Base-by-base conservation (phyloP, 1,140 invertebrate species). In the Bombus breviceps region DNA sequence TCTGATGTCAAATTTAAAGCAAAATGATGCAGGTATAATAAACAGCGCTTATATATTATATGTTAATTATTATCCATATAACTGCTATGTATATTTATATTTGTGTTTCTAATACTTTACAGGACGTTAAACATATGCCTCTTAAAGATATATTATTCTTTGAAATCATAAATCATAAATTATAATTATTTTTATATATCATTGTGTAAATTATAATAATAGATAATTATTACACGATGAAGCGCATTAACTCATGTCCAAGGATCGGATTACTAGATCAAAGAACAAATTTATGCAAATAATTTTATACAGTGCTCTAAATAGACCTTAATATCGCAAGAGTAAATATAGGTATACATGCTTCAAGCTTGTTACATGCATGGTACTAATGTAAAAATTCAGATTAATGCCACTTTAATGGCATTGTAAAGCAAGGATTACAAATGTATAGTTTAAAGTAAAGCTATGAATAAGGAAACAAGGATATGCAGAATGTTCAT, bases 121-220 rank as follows among this genome's bases (percentile, higher is more conserved):
- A 86, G 81, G n/a, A 47, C 47, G 3, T 53, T 43, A 57, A 83
- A 64, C 13, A 5, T 62, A 69, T 34, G 57, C 34, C 83, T 59
- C 37, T 37, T 41, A 62, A 86, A 25, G 12, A n/a, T 66, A 32
- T 34, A 71, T 6, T 34, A 12, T 76, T 71, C 47, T 37, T 59
- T 43, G 22, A 82, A 34, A n/a, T 69, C 5, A 6, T 53, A 53
- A 53, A 53, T 53, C 5, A 53, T 57, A 59, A 39, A 81, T 66
- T 71, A n/a, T 72, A 80, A 66, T 81, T 81, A 85, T 74, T 85
- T 81, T 85, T 81, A 39, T 85, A 72, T 73, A 47, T 80, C 28
- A 53, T 69, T 22, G 66, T 5, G 15, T 47, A 62, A 66, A 47
- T 66, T 68, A 25, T 68, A 57, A 43, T 57, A 77, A 53, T 68